Conservation (phyloP, 2,797 vertebrate species). For the Hybognathus amarus region DNA sequence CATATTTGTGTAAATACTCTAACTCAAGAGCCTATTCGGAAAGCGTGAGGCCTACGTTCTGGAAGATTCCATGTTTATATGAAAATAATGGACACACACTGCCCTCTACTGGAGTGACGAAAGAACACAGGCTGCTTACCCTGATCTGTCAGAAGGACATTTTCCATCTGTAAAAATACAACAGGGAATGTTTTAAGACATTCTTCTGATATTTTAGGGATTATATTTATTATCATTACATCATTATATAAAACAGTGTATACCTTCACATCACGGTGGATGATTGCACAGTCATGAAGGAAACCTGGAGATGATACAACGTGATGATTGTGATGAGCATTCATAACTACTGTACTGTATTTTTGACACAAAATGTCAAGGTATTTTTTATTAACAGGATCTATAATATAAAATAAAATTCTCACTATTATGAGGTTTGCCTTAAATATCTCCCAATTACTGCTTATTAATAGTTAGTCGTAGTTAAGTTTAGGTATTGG, state of each 20-base stretch:
- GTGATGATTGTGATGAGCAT: background rate
- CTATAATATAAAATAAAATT: background rate
- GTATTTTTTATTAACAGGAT: background rate
- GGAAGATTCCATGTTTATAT: conserved; percentile 34
- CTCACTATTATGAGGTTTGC: too few species aligned
- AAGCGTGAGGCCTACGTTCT: conserved; percentile 22
- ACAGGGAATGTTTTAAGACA: background rate
- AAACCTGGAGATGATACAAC: conserved; percentile 75
- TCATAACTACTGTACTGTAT: background rate
- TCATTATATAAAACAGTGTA: conserved; percentile 25
- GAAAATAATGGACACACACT: background rate
- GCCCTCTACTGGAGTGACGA: conserved; percentile 26
- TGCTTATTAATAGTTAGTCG: too few species aligned
- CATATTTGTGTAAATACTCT: background rate
- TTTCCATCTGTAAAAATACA: conserved; percentile 85
- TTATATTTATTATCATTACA: background rate
- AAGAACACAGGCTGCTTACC: conserved; percentile 72
- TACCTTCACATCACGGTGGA: conserved; percentile 96
- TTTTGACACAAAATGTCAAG: background rate
- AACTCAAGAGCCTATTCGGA: background rate
- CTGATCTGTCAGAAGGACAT: conserved; percentile 88
- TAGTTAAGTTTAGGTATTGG: too few species aligned
- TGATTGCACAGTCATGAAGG: conserved; percentile 88
- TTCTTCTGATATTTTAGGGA: background rate
- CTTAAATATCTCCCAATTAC: too few species aligned